Conservation (phyloP, 2,888 invertebrate genomes). For the Spicauda simplicius region DNA sequence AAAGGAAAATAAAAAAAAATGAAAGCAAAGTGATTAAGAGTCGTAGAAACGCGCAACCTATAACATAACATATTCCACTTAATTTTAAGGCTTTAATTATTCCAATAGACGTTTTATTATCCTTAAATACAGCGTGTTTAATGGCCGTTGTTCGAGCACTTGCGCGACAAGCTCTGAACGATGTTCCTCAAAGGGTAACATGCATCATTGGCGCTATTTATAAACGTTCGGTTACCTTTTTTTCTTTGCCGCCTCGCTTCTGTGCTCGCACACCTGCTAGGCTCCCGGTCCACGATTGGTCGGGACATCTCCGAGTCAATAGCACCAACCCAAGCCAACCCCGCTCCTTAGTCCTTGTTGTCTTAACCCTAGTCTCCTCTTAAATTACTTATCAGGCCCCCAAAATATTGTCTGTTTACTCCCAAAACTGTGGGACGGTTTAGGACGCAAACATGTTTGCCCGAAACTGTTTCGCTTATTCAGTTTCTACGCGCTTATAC, state of each 20-base stretch:
- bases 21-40: too few species aligned
- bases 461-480: background rate
- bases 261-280: constrained; percentile 68
- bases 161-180: constrained; percentile 45
- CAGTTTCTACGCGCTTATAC: background rate
- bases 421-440: constrained; percentile 14
- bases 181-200: constrained; percentile 68
- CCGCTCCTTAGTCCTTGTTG: constrained; percentile 54
- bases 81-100: background rate
- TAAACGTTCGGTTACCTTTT: constrained; percentile 68
- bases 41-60: too few species aligned
- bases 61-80: background rate
- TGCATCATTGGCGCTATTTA: constrained; percentile 73
- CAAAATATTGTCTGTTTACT: constrained; percentile 34
- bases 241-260: constrained; percentile 53
- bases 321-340: constrained; percentile 70
- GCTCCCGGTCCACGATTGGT: constrained; percentile 64
- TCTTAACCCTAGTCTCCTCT: constrained; percentile 65
- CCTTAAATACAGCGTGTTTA: constrained; percentile 9
- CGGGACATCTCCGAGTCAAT: constrained; percentile 63
- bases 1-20: too few species aligned
- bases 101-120: background rate
- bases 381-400: constrained; percentile 41
- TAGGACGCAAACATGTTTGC: constrained; percentile 31
- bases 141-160: constrained; percentile 46